These are phyloP conservation scores for Columba livia DNA, from an alignment of 2,113 vertebrate species.

Conservation along the genomic window DNA sequence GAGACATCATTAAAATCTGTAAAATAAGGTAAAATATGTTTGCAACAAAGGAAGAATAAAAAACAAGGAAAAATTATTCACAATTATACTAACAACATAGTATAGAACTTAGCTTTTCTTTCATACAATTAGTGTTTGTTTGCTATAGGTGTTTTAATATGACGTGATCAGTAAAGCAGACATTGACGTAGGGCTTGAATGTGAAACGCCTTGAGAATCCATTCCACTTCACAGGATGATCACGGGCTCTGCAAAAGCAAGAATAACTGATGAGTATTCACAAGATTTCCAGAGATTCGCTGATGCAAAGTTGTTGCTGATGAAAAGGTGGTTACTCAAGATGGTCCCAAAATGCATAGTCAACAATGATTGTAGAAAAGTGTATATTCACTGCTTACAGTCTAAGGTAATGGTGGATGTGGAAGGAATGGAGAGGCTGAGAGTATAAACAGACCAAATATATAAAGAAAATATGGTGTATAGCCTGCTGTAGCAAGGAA, in stretches of 20 bases:
- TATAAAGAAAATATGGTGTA: not conserved
- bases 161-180: not conserved
- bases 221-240: not conserved
- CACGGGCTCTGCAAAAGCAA: constrained; percentile 54
- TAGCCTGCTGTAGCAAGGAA: not conserved
- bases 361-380: fast-evolving
- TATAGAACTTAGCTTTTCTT: constrained; percentile 36
- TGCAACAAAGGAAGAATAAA: not conserved
- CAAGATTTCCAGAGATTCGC: not conserved
- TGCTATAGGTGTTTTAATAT: not conserved
- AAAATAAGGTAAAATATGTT: not conserved
- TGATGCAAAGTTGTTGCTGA: not conserved
- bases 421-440: not conserved
- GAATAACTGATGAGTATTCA: constrained; percentile 10
- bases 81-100: not conserved
- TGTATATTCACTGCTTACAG: not conserved
- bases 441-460: not conserved
- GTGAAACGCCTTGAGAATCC: constrained; percentile 23
- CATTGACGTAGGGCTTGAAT: not conserved
- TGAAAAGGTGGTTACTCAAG: not conserved
- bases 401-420: not conserved
- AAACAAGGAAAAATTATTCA: not conserved
- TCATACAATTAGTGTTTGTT: constrained; percentile 16
- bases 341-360: not conserved
- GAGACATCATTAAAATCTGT: not conserved